Evolutionary conservation across 35 echinoderm and acorn worm genomes (phyloP).

Genomic region (Acanthaster planci): DNA sequence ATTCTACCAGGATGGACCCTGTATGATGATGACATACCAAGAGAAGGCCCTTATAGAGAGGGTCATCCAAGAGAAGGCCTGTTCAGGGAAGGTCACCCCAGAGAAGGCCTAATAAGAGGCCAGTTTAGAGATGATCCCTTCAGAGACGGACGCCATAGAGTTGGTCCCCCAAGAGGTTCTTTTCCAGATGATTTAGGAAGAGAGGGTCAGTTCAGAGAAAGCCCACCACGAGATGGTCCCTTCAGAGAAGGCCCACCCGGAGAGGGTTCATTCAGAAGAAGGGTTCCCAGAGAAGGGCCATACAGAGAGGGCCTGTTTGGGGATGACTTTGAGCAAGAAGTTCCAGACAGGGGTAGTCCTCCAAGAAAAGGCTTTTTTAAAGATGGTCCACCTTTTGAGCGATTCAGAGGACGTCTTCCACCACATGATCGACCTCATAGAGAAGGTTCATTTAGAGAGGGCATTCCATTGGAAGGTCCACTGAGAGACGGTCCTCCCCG

Average conservation of each 20-base stretch:
- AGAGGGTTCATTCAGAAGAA: background rate
- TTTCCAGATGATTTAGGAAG: too few relatives aligned
- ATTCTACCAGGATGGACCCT: background rate
- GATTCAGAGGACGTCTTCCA: background rate
- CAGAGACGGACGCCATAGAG: too few relatives aligned
- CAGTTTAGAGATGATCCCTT: too few relatives aligned
- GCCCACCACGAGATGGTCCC: background rate
- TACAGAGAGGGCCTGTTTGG: background rate
- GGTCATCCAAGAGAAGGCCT: slow-evolving; percentile 28
- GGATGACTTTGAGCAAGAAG: background rate
- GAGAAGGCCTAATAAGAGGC: background rate
- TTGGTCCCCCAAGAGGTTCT: too few relatives aligned
- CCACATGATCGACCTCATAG: background rate
- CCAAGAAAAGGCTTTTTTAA: background rate
- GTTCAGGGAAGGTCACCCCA: slow-evolving; percentile 17
- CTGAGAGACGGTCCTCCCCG: background rate
- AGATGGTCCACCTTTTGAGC: background rate
- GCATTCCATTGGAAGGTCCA: background rate
- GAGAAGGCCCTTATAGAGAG: background rate
- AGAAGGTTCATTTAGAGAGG: background rate
- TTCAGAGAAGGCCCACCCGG: background rate
- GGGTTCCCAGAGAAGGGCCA: background rate
- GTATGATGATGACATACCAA: background rate
- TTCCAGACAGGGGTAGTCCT: background rate
- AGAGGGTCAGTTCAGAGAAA: background rate